A percentile compares a stretch with the other conserved stretches of the same genome.
Evolutionary conservation across 2,888 invertebrate species (phyloP).

Genomic region (Caenorhabditis uteleia): DNA sequence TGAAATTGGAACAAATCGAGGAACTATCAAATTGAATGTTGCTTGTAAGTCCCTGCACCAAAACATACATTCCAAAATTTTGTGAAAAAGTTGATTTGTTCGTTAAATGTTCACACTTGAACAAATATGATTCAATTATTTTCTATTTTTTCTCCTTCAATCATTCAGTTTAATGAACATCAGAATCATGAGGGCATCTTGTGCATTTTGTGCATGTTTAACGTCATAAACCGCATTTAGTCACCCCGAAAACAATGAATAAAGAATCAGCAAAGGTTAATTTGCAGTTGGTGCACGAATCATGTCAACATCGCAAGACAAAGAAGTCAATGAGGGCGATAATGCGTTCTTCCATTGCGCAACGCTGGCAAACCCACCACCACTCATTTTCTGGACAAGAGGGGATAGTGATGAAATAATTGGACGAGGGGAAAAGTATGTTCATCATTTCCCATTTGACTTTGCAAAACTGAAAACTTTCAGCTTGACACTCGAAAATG

Average conservation of each 20-base stretch:
- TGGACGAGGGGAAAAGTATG: slow-evolving; percentile 56
- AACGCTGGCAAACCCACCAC: slow-evolving; percentile 60
- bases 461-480: slow-evolving; percentile 15
- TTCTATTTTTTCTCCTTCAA: too few relatives aligned
- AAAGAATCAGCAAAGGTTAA: not conserved
- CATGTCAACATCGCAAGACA: slow-evolving; percentile 58
- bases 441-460: not conserved
- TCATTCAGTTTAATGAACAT: too few relatives aligned
- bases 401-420: slow-evolving; percentile 54
- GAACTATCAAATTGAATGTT: slow-evolving; percentile 53
- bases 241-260: too few relatives aligned
- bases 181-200: too few relatives aligned
- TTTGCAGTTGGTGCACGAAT: slow-evolving; percentile 59
- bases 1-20: slow-evolving; percentile 54
- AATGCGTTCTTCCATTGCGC: slow-evolving; percentile 60
- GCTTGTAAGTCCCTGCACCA: slow-evolving; percentile 49
- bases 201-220: too few relatives aligned
- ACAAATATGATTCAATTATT: too few relatives aligned
- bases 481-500: slow-evolving; percentile 57
- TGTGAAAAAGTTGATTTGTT: too few relatives aligned
- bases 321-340: slow-evolving; percentile 62
- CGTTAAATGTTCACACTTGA: too few relatives aligned
- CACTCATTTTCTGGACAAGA: slow-evolving; percentile 59
- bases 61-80: too few relatives aligned
- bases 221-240: too few relatives aligned